A percentile compares a stretch with the other conserved stretches of the same genome.
Evolutionary conservation across 2,888 invertebrate genomes (phyloP).

Genomic region (Drosophila longiperda): DNA sequence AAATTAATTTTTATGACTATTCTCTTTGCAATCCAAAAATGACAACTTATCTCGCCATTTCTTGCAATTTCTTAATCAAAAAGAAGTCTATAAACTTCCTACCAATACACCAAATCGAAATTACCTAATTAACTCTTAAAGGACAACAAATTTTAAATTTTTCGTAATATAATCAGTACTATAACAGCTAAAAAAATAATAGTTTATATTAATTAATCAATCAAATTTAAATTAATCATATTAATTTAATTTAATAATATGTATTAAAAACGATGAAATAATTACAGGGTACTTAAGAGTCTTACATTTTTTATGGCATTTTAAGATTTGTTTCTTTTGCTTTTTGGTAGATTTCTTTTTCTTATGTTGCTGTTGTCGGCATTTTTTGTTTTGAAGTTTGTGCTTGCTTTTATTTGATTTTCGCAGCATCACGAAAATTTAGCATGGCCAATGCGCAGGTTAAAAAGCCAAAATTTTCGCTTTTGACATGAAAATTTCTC

Average conservation of each 20-base stretch:
- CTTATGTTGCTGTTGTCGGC: slow-evolving; percentile 47
- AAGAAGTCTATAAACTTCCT: background rate
- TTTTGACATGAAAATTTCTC: slow-evolving; percentile 67
- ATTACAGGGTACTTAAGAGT: slow-evolving; percentile 4
- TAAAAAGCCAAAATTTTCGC: slow-evolving; percentile 39
- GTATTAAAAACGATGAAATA: background rate
- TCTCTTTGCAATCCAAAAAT: background rate
- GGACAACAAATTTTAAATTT: background rate
- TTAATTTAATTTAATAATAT: background rate
- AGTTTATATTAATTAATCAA: background rate
- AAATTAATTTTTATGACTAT: background rate
- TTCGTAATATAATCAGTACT: background rate
- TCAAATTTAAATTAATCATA: background rate
- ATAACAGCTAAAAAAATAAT: background rate
- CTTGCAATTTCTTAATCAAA: background rate
- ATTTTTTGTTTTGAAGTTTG: slow-evolving; percentile 64
- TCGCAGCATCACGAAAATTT: slow-evolving; percentile 72
- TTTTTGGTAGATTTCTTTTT: slow-evolving; percentile 24
- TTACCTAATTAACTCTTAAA: background rate
- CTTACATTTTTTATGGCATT: background rate
- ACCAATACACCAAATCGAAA: background rate
- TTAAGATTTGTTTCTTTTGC: slow-evolving; percentile 4
- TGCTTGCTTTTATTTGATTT: slow-evolving; percentile 61
- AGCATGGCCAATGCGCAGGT: slow-evolving; percentile 64
- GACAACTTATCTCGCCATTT: background rate